Percentiles rank a stretch among this genome's conserved stretches.
These are phyloP conservation scores for Cybosia mesomella DNA, from an alignment of 2,888 invertebrate genomes.

Conservation along the genomic window DNA sequence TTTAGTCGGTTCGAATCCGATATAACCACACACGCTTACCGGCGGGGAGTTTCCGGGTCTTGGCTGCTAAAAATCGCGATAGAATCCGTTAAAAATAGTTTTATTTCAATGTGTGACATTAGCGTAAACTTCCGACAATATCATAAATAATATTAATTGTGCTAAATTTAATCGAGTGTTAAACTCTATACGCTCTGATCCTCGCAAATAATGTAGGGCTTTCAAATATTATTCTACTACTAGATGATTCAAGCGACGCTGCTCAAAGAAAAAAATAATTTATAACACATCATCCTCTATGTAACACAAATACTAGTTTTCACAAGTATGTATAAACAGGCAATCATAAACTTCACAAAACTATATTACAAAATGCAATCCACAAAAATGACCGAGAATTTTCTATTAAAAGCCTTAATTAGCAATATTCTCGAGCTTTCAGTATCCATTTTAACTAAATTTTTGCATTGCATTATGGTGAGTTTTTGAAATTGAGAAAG, in stretches of 20 bases:
- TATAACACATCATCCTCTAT: no score
- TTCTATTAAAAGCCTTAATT: background rate
- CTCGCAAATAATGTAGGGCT: background rate
- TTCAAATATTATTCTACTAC: background rate
- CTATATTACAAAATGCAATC: background rate
- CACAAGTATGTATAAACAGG: no score
- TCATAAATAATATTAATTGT: no score
- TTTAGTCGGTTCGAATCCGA: no score
- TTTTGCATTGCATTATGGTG: background rate
- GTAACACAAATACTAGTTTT: no score
- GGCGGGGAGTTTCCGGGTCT: no score
- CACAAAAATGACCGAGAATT: background rate
- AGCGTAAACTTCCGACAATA: no score
- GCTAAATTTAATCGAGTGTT: background rate
- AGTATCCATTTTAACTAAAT: background rate
- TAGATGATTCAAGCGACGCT: background rate
- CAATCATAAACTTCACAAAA: background rate
- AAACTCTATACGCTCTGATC: background rate
- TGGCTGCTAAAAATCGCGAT: no score
- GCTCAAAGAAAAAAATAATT: background rate
- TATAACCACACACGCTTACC: no score
- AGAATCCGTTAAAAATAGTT: no score
- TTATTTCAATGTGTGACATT: no score
- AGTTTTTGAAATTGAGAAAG: background rate
- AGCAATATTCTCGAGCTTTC: background rate